phyloP scores from a whole-genome alignment of 2,797 vertebrate species.

The Aldrovandia affinis region DNA sequence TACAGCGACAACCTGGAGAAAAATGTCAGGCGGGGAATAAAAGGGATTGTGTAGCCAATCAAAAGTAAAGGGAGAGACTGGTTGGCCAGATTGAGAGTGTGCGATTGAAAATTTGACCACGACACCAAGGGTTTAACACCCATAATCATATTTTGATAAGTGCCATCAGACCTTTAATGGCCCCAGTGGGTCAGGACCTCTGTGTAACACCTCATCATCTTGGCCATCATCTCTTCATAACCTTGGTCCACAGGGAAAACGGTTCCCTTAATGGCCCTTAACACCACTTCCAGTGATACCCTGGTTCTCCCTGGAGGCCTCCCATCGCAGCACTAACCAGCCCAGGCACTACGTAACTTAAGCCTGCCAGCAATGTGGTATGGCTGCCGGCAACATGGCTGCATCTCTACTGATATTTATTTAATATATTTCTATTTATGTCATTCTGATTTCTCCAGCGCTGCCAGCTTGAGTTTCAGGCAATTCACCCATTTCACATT shows the following conservation, averaged over 20 bases:
- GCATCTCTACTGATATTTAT: too few species aligned
- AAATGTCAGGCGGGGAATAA: neutral
- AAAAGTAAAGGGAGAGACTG: neutral
- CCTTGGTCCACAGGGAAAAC: neutral
- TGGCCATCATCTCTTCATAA: neutral
- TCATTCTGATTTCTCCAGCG: too few species aligned
- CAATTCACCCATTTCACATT: too few species aligned
- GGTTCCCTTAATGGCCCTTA: neutral
- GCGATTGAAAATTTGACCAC: neutral
- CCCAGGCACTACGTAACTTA: neutral
- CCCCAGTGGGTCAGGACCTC: neutral
- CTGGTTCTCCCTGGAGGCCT: neutral
- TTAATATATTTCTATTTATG: too few species aligned
- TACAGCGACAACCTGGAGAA: neutral
- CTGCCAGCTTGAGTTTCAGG: too few species aligned
- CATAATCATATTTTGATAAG: neutral
- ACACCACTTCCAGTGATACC: neutral
- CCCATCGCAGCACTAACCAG: neutral
- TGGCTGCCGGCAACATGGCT: too few species aligned
- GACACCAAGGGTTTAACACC: neutral
- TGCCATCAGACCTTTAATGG: neutral
- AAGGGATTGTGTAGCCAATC: neutral
- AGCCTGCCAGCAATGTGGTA: too few species aligned
- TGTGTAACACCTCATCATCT: neutral
- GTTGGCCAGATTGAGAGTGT: neutral